Conservation (phyloP, 2,888 invertebrate species). For the Cybosia mesomella region DNA sequence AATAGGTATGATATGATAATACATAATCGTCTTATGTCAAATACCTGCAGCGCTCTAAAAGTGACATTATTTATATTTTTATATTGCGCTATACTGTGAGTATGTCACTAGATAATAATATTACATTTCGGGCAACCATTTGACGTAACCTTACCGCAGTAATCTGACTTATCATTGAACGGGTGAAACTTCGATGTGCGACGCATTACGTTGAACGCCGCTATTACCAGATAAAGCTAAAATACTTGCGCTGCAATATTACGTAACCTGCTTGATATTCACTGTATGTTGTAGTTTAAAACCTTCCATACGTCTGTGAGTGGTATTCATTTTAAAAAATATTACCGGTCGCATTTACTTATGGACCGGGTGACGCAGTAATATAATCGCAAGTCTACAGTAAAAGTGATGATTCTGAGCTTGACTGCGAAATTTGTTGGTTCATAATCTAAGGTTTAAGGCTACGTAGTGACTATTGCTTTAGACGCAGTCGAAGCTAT, state of each 20-base stretch:
- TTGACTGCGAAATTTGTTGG: not conserved
- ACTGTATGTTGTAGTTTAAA: not conserved
- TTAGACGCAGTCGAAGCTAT: not conserved
- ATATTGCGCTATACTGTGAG: not conserved
- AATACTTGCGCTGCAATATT: slow-evolving; percentile 14
- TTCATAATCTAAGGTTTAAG: not conserved
- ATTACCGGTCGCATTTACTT: not conserved
- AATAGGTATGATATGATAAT: slow-evolving; percentile 22
- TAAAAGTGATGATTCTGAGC: not conserved
- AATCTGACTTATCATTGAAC: not conserved
- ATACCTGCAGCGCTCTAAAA: not conserved
- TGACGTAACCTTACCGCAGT: not conserved
- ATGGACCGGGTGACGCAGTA: not conserved
- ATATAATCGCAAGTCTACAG: not conserved
- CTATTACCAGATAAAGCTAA: slow-evolving; percentile 20
- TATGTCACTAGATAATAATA: not conserved
- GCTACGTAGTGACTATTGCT: not conserved
- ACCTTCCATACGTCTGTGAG: not conserved
- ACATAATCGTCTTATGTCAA: not conserved
- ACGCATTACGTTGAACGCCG: slow-evolving; percentile 9
- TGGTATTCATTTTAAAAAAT: not conserved
- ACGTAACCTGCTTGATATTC: slow-evolving; percentile 5
- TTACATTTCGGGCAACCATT: not conserved
- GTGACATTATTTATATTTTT: not conserved
- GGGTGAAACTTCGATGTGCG: slow-evolving; percentile 4